These are phyloP conservation scores for Limnephilus rhombicus DNA, from an alignment of 2,888 invertebrate genomes.

Conservation along the genomic window DNA sequence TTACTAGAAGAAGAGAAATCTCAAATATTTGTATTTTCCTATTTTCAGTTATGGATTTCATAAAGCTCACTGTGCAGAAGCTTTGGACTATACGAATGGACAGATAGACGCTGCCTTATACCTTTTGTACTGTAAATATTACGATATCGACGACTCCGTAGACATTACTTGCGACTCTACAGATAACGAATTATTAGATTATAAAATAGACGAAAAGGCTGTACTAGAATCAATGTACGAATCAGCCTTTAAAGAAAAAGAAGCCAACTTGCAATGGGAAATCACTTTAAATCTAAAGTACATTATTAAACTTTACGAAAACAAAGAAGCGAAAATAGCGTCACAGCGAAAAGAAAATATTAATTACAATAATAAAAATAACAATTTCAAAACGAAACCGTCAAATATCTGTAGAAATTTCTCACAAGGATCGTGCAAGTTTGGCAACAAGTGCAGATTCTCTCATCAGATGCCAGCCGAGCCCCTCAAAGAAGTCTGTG, in stretches of 20 bases:
- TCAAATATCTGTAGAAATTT: slow-evolving; percentile 82
- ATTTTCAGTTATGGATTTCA: slow-evolving; percentile 85
- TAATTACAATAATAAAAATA: slow-evolving; percentile 70
- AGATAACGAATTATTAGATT: slow-evolving; percentile 79
- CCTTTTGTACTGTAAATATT: slow-evolving; percentile 85
- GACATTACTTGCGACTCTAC: slow-evolving; percentile 74
- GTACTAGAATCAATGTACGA: slow-evolving; percentile 89
- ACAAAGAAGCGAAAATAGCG: slow-evolving; percentile 72
- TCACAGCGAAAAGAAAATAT: slow-evolving; percentile 73
- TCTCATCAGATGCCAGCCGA: slow-evolving; percentile 79
- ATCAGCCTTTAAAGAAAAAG: slow-evolving; percentile 82
- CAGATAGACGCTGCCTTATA: slow-evolving; percentile 85
- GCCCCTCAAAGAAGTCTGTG: slow-evolving; percentile 69
- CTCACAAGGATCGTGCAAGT: slow-evolving; percentile 83
- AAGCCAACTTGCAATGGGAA: slow-evolving; percentile 84
- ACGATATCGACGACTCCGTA: slow-evolving; percentile 73
- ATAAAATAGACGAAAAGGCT: slow-evolving; percentile 84
- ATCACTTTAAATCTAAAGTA: slow-evolving; percentile 83
- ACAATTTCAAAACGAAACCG: slow-evolving; percentile 74
- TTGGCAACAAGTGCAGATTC: slow-evolving; percentile 86
- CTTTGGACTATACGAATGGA: slow-evolving; percentile 81
- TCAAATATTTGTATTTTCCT: background rate
- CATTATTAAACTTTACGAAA: slow-evolving; percentile 78
- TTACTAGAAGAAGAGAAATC: background rate
- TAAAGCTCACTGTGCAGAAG: slow-evolving; percentile 85